Evolutionary conservation across 2,888 invertebrate genomes (phyloP).

Genomic region (Phania funesta): DNA sequence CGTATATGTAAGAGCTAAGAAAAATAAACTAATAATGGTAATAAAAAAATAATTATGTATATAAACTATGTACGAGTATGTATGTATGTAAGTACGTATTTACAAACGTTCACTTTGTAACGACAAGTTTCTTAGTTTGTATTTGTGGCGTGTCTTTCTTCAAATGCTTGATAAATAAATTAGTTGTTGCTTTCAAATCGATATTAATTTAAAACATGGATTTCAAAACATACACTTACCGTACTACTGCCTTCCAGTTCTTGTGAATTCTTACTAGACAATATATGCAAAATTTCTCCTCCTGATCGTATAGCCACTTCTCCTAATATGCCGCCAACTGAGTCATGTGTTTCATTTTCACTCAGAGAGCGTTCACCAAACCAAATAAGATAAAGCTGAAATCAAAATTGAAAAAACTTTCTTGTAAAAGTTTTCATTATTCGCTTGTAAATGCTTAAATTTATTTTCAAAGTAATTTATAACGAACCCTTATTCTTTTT

Average conservation of each 20-base stretch:
- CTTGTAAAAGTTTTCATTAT: not conserved
- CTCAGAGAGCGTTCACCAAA: slow-evolving; percentile 79
- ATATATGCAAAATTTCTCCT: slow-evolving; percentile 80
- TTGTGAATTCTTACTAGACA: slow-evolving; percentile 77
- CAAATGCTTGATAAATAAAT: slow-evolving; percentile 47
- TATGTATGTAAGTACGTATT: not conserved
- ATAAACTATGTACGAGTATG: too few species aligned
- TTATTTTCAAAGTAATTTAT: not conserved
- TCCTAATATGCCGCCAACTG: slow-evolving; percentile 79
- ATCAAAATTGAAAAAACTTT: not conserved
- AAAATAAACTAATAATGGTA: slow-evolving; percentile 34
- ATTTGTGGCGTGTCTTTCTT: slow-evolving; percentile 16
- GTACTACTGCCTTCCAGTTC: slow-evolving; percentile 78
- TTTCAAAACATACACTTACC: slow-evolving; percentile 71
- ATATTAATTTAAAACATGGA: slow-evolving; percentile 41
- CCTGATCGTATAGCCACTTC: slow-evolving; percentile 81
- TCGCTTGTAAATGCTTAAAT: not conserved
- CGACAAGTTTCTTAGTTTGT: slow-evolving; percentile 46
- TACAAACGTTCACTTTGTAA: slow-evolving; percentile 48
- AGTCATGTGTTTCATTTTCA: slow-evolving; percentile 79
- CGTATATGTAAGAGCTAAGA: slow-evolving; percentile 13
- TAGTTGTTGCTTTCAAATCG: slow-evolving; percentile 57
- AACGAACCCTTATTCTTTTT: slow-evolving; percentile 81
- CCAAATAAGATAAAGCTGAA: slow-evolving; percentile 81
- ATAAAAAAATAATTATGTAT: slow-evolving; percentile 27